These are phyloP conservation scores for Cryptotermes secundus DNA, from an alignment of 1,140 invertebrate species.

Conservation along the genomic window DNA sequence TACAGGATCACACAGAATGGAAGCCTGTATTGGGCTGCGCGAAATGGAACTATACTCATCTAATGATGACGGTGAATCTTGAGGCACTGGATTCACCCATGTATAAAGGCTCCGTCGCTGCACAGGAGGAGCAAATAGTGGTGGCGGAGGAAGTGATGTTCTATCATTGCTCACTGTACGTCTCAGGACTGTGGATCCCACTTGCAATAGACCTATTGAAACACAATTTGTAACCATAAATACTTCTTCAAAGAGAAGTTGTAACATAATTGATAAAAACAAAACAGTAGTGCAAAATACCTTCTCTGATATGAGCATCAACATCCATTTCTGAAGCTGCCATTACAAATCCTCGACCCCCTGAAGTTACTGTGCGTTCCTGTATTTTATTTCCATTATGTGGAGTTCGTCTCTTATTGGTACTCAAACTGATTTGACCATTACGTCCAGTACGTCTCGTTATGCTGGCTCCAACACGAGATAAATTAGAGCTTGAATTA, in stretches of 20 bases:
- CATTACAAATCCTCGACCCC: background rate
- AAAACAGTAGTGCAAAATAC: background rate
- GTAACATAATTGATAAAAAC: too few species aligned
- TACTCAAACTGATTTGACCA: constrained; percentile 53
- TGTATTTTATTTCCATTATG: background rate
- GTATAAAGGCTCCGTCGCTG: constrained; percentile 42
- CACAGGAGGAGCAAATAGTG: constrained; percentile 47
- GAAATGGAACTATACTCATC: background rate
- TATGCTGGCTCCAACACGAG: background rate
- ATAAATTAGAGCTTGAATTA: background rate
- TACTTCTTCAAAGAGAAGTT: too few species aligned
- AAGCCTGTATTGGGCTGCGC: background rate
- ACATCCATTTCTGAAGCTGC: background rate
- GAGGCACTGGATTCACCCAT: constrained; percentile 45
- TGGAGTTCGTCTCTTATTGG: constrained; percentile 48
- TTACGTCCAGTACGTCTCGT: constrained; percentile 45
- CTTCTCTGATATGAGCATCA: background rate
- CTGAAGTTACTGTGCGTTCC: background rate
- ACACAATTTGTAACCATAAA: too few species aligned
- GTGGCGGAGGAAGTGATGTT: constrained; percentile 46
- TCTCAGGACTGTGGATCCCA: constrained; percentile 42
- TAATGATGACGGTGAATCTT: constrained; percentile 20
- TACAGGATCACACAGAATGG: constrained; percentile 40
- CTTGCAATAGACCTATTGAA: background rate
- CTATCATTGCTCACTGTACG: constrained; percentile 50